phyloP scores from a whole-genome alignment of 2,113 vertebrate genomes.

The Talpa occidentalis region DNA sequence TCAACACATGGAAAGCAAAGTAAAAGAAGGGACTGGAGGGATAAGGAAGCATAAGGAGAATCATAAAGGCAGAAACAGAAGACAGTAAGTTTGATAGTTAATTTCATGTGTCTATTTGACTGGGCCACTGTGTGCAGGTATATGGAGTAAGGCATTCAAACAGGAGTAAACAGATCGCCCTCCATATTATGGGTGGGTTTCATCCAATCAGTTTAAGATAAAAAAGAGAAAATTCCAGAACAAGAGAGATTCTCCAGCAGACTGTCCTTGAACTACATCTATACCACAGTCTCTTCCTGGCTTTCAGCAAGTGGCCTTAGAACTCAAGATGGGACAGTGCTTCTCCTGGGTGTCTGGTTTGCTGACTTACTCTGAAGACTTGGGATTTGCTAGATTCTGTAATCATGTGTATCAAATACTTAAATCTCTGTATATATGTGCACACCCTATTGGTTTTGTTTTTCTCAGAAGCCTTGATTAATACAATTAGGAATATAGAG shows the following conservation, averaged over 20 bases:
- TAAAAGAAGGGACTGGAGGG: background rate
- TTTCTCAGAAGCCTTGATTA: background rate
- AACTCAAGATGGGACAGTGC: background rate
- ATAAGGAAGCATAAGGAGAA: background rate
- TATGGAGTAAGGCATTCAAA: background rate
- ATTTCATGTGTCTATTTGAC: background rate
- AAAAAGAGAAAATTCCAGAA: background rate
- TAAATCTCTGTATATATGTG: background rate
- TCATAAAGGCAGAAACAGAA: background rate
- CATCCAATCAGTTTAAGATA: background rate
- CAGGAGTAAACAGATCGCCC: background rate
- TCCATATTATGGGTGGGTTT: background rate
- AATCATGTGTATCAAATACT: background rate
- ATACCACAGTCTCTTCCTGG: background rate
- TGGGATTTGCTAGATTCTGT: background rate
- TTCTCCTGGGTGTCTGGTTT: background rate
- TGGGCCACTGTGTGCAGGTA: background rate
- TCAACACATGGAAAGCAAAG: background rate
- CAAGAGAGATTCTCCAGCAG: background rate
- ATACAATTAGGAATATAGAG: background rate
- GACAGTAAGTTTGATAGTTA: background rate
- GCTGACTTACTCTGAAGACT: background rate
- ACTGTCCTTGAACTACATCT: too few relatives aligned
- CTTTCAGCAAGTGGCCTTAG: background rate
- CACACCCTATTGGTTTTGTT: background rate